A percentile compares a stretch with the other conserved stretches of the same genome.
Evolutionary conservation across 1,140 invertebrate species (phyloP).

Genomic region (Araneus ventricosus): DNA sequence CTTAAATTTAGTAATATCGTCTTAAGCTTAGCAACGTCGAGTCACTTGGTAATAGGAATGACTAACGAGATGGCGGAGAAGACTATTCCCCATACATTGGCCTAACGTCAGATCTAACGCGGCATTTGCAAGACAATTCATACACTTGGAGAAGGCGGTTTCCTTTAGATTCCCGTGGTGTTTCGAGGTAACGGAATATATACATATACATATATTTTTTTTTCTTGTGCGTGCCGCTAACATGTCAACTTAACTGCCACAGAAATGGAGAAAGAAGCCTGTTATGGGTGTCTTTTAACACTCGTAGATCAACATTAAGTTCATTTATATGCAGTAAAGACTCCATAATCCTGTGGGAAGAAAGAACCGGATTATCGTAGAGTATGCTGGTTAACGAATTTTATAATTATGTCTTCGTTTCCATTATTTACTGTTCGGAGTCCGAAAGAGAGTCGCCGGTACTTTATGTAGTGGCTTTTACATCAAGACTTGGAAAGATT

Average conservation of each 20-base stretch:
- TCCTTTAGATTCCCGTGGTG: neutral
- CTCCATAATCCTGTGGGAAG: neutral
- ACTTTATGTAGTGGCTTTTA: neutral
- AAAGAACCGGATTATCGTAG: neutral
- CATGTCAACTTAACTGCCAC: slow-evolving; percentile 10
- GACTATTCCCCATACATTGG: neutral
- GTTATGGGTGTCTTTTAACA: slow-evolving; percentile 33
- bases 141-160: slow-evolving; percentile 3
- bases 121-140: neutral
- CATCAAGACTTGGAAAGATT: neutral
- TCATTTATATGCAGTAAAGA: slow-evolving; percentile 31
- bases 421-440: neutral
- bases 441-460: neutral
- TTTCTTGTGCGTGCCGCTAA: neutral
- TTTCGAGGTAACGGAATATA: slow-evolving; percentile 11
- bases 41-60: neutral
- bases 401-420: slow-evolving; percentile 1
- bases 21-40: neutral
- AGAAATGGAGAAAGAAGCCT: neutral
- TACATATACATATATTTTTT: neutral
- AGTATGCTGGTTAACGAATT: neutral
- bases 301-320: slow-evolving; percentile 28
- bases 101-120: neutral
- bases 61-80: neutral
- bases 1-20: too few relatives aligned